Evolutionary conservation across 2,888 invertebrate genomes (phyloP).

Genomic region (Drosophila mettleri): DNA sequence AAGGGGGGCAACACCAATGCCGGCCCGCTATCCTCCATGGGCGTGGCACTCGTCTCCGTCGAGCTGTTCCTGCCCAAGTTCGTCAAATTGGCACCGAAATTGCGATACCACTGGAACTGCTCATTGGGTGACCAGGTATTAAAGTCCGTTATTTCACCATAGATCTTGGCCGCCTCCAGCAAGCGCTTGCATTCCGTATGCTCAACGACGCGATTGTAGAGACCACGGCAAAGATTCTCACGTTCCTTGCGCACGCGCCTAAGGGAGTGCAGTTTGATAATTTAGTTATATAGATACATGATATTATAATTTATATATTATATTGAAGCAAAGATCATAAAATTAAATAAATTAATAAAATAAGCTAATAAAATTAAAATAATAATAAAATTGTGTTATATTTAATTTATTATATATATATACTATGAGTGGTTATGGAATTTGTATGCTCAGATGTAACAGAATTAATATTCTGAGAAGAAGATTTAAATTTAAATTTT

Average conservation of each 20-base stretch:
- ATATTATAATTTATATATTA: too few species aligned
- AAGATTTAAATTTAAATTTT: too few species aligned
- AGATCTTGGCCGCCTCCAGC: constrained; percentile 85
- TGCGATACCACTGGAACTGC: constrained; percentile 76
- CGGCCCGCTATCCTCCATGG: constrained; percentile 71
- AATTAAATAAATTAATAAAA: too few species aligned
- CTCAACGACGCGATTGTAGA: constrained; percentile 87
- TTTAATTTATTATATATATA: too few species aligned
- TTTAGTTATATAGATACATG: neutral
- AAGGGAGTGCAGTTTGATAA: constrained; percentile 33
- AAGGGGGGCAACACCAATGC: constrained; percentile 92
- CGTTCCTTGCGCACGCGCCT: constrained; percentile 91
- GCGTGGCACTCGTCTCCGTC: constrained; percentile 34
- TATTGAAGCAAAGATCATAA: too few species aligned
- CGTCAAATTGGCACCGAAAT: constrained; percentile 77
- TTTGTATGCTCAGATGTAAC: too few species aligned
- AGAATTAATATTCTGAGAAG: too few species aligned
- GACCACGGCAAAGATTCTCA: constrained; percentile 89
- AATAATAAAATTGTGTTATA: too few species aligned
- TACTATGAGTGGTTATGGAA: too few species aligned
- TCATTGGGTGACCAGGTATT: constrained; percentile 82
- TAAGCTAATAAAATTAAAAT: too few species aligned
- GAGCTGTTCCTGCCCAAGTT: constrained; percentile 60
- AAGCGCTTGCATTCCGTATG: constrained; percentile 88
- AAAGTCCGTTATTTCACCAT: constrained; percentile 84